Conservation (phyloP, 2,113 vertebrate species). For the Stercorarius parasiticus region DNA sequence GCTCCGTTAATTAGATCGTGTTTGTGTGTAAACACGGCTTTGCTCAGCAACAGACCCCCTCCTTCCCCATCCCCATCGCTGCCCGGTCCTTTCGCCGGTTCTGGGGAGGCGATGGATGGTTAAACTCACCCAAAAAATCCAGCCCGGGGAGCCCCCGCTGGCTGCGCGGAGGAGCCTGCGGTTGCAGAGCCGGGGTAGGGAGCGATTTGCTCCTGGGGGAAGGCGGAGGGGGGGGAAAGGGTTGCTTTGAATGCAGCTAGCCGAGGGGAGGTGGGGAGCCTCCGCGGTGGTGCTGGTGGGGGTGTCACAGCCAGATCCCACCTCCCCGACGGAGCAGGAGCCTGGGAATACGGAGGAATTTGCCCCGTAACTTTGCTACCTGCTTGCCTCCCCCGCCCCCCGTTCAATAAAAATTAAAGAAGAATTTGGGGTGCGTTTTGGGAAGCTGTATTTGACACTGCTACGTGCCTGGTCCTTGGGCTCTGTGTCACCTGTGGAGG, state of each 20-base stretch:
- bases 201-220: not conserved
- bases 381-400: not conserved
- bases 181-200: not conserved
- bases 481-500: constrained; percentile 72
- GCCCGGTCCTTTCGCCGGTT: not conserved
- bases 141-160: not conserved
- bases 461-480: not conserved
- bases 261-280: not conserved
- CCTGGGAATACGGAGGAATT: not conserved
- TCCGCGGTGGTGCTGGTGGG: not conserved
- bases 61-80: not conserved
- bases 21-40: not conserved
- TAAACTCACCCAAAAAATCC: not conserved
- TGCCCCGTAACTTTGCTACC: constrained; percentile 46
- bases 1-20: constrained; percentile 34
- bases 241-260: not conserved
- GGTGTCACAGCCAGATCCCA: not conserved
- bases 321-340: not conserved
- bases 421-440: not conserved
- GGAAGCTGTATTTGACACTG: not conserved
- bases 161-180: not conserved
- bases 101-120: not conserved
- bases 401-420: not conserved
- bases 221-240: not conserved
- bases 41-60: not conserved